Evolutionary conservation across 2,113 vertebrate genomes (phyloP).

Genomic region (Emydocephalus ijimae): DNA sequence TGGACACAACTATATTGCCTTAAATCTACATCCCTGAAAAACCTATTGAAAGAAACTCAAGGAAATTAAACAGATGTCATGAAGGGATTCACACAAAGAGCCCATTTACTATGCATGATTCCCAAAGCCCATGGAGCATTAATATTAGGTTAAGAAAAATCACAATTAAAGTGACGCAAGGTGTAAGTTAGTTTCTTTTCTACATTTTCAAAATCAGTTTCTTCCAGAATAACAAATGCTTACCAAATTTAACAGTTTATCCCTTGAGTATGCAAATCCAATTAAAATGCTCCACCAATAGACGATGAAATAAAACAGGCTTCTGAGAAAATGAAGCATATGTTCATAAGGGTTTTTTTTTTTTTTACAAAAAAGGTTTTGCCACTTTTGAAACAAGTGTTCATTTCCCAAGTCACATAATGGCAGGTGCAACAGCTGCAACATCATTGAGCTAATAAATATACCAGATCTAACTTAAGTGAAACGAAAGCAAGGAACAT

Average conservation of each 20-base stretch:
- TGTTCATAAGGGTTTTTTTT: neutral
- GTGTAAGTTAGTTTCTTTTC: neutral
- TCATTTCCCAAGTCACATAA: neutral
- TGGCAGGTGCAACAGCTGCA: neutral
- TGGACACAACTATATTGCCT: neutral
- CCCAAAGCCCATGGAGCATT: neutral
- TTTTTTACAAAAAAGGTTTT: neutral
- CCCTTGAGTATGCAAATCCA: conserved; percentile 23
- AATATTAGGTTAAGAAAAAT: neutral
- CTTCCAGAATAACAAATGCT: conserved; percentile 1
- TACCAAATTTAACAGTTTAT: conserved; percentile 9
- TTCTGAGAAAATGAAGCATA: conserved; percentile 1
- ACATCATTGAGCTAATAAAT: neutral
- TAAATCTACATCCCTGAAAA: neutral
- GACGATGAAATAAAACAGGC: conserved; percentile 2
- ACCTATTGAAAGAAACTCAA: neutral
- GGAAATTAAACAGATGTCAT: neutral
- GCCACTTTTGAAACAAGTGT: neutral
- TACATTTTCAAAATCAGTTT: conserved; percentile 10
- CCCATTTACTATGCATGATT: neutral
- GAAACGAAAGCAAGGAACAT: neutral
- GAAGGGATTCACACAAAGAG: neutral
- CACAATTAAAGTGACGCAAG: neutral
- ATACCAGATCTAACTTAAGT: neutral
- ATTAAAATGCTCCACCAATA: conserved; percentile 15